A percentile compares a stretch with the other conserved stretches of the same genome.
Evolutionary conservation across 2,888 invertebrate genomes (phyloP).

Genomic region (Phortica okadai): DNA sequence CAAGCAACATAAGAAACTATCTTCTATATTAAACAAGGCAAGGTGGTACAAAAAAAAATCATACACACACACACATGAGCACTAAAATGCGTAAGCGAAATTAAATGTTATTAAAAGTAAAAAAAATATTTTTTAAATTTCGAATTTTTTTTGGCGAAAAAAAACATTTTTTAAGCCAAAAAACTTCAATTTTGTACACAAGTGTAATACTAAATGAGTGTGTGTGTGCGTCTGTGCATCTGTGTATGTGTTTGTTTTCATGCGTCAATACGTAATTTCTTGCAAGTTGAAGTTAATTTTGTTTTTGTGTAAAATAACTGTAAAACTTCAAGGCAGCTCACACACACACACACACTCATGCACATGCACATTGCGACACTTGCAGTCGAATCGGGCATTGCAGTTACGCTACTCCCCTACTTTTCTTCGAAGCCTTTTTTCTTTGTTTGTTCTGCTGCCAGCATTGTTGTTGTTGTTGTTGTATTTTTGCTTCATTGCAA

Average conservation of each 20-base stretch:
- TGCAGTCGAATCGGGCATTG: not conserved
- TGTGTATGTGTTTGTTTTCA: not conserved
- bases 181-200: not conserved
- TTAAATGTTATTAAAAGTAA: not conserved
- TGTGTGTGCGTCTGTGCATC: not conserved
- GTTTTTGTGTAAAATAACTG: not conserved
- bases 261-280: too few species aligned
- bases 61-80: not conserved
- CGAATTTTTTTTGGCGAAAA: not conserved
- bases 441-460: not conserved
- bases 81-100: not conserved
- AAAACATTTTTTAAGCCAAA: not conserved
- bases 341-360: not conserved
- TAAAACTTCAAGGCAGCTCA: not conserved
- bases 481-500: conserved; percentile 13
- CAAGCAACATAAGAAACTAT: conserved; percentile 38
- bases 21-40: not conserved
- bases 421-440: not conserved
- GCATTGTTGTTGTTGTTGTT: not conserved
- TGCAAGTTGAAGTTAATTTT: too few species aligned
- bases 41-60: not conserved
- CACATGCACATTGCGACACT: not conserved
- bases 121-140: not conserved
- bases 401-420: not conserved
- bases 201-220: not conserved